Conservation (phyloP, 2,113 vertebrate genomes). For the Petroica traversi region DNA sequence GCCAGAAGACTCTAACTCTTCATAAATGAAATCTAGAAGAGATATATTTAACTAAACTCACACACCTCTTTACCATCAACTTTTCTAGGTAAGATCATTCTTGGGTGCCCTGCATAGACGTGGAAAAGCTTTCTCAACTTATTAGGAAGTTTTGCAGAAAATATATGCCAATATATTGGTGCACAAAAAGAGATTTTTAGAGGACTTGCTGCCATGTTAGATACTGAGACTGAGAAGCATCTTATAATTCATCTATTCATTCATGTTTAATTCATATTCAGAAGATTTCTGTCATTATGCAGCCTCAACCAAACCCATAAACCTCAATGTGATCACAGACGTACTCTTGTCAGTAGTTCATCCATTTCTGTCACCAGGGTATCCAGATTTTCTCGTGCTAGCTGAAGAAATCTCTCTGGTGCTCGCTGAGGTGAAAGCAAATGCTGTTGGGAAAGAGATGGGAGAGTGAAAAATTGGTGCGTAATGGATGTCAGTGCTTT, state of each 20-base stretch:
- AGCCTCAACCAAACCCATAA: not conserved
- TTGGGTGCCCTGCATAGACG: not conserved
- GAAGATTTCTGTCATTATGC: not conserved
- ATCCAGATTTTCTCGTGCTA: constrained; percentile 90
- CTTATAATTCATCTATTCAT: constrained; percentile 31
- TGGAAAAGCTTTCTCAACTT: not conserved
- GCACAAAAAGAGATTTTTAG: not conserved
- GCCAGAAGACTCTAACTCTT: not conserved
- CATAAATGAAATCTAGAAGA: not conserved
- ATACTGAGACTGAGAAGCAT: not conserved
- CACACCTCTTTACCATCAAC: not conserved
- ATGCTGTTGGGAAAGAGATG: constrained; percentile 75
- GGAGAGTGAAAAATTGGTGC: constrained; percentile 7
- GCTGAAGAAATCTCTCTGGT: constrained; percentile 89
- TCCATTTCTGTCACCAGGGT: constrained; percentile 93
- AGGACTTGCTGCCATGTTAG: not conserved
- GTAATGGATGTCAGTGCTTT: not conserved
- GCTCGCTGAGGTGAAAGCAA: constrained; percentile 94
- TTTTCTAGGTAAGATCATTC: not conserved
- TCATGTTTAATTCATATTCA: constrained; percentile 28
- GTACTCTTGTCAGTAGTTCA: constrained; percentile 92
- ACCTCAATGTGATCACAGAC: constrained; percentile 13
- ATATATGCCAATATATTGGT: not conserved
- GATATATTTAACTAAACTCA: constrained; percentile 6
- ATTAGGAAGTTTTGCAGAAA: not conserved